phyloP scores from a whole-genome alignment of 2,797 vertebrate genomes.

The Acanthurus tractus region DNA sequence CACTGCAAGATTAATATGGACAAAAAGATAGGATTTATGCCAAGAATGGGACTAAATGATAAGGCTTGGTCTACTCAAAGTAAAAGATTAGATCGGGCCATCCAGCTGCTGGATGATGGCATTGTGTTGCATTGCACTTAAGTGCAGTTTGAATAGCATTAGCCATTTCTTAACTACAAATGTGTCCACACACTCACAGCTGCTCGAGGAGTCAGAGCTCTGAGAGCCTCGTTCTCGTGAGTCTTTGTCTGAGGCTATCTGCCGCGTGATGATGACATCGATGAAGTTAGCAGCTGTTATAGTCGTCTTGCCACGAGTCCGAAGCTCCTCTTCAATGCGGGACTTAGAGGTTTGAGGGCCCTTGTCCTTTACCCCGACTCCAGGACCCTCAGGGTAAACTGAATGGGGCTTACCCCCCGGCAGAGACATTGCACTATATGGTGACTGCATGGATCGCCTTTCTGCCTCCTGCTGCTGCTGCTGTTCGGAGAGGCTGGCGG shows the following conservation, averaged over 20 bases:
- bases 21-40: not conserved
- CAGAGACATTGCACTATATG: slow-evolving; percentile 89
- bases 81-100: too few species aligned
- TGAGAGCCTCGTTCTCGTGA: slow-evolving; percentile 94
- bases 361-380: slow-evolving; percentile 89
- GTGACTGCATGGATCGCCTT: slow-evolving; percentile 90
- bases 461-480: slow-evolving; percentile 88
- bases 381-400: slow-evolving; percentile 87
- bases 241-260: slow-evolving; percentile 98
- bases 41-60: not conserved
- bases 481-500: slow-evolving; percentile 85
- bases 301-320: slow-evolving; percentile 97
- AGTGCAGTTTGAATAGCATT: too few species aligned
- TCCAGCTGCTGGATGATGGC: not conserved
- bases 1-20: slow-evolving; percentile 78
- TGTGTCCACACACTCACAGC: slow-evolving; percentile 87
- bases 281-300: slow-evolving; percentile 99
- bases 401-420: slow-evolving; percentile 91
- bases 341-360: slow-evolving; percentile 92
- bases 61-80: not conserved
- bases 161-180: not conserved
- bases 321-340: slow-evolving; percentile 97
- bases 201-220: slow-evolving; percentile 97
- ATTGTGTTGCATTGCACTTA: too few species aligned
- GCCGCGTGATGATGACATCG: slow-evolving; percentile 98